Conservation (phyloP, 2,888 invertebrate species). For the Ecdyonurus torrentis region DNA sequence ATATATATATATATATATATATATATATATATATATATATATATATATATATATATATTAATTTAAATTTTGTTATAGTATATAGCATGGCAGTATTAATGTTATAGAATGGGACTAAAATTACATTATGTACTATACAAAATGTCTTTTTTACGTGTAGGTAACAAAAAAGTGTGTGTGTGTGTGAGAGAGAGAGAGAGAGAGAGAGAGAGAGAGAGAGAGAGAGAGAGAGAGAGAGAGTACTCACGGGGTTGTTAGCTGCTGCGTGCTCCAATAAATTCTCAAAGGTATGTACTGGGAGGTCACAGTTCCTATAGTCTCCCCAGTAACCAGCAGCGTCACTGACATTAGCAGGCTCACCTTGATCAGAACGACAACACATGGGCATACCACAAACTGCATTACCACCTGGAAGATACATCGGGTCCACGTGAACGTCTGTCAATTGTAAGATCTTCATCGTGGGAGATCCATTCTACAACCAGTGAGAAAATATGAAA, state of each 20-base stretch:
- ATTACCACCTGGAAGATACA: conserved; percentile 47
- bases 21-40: too few species aligned
- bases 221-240: conserved; percentile 12
- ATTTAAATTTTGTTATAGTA: too few species aligned
- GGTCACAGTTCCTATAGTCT: conserved; percentile 60
- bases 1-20: too few species aligned
- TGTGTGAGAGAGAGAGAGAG: conserved; percentile 12
- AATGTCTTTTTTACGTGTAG: too few species aligned
- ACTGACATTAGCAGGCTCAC: conserved; percentile 20
- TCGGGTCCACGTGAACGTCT: conserved; percentile 64
- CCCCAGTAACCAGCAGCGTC: conserved; percentile 61
- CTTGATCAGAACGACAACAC: conserved; percentile 54
- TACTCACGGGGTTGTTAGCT: conserved; percentile 3
- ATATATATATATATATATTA: too few species aligned
- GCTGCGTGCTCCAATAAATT: conserved; percentile 39
- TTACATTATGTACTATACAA: too few species aligned
- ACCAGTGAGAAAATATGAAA: too few species aligned
- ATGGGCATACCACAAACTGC: conserved; percentile 56
- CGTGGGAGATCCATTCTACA: not conserved
- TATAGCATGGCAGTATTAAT: too few species aligned
- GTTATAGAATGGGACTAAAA: too few species aligned
- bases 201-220: conserved; percentile 7
- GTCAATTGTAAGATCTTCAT: conserved; percentile 45
- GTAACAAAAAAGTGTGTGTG: conserved; percentile 23
- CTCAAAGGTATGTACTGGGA: conserved; percentile 49